A percentile compares a stretch with the other conserved stretches of the same genome.
Conservation (phyloP, 2,113 vertebrate genomes). For the Psammodynastes pulverulentus region DNA sequence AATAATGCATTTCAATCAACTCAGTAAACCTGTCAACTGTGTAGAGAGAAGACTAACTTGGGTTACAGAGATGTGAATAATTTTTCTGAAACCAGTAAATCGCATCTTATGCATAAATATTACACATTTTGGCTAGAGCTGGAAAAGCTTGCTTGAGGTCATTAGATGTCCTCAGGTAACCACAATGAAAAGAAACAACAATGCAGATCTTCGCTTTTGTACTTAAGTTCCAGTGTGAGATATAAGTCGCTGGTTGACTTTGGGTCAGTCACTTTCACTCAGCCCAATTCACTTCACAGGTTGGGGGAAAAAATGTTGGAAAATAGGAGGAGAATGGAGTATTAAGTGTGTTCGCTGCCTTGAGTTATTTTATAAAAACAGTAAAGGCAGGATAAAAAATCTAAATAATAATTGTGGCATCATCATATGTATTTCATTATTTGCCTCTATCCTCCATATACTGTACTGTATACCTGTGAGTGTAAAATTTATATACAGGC, state of each 20-base stretch:
- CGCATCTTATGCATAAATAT: not conserved
- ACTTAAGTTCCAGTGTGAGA: not conserved
- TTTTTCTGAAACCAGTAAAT: not conserved
- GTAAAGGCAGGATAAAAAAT: not conserved
- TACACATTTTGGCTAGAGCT: not conserved
- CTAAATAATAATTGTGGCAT: not conserved
- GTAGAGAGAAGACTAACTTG: not conserved
- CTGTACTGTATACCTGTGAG: not conserved
- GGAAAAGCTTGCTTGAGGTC: not conserved
- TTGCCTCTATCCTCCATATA: not conserved
- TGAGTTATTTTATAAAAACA: not conserved
- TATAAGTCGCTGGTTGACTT: not conserved
- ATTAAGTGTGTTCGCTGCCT: not conserved
- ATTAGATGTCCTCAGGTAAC: not conserved
- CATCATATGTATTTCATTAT: not conserved
- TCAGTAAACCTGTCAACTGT: not conserved
- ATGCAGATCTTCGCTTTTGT: not conserved
- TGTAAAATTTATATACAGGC: not conserved
- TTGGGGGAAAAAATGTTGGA: not conserved
- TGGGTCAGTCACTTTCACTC: not conserved
- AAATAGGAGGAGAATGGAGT: not conserved
- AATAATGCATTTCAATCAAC: not conserved
- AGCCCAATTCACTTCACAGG: not conserved
- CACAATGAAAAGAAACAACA: not conserved
- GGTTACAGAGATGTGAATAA: not conserved